Evolutionary conservation across 2,888 invertebrate genomes (phyloP), one percentile per base, ranked within the genome.

Genomic region (Aphidius colemani): DNA sequence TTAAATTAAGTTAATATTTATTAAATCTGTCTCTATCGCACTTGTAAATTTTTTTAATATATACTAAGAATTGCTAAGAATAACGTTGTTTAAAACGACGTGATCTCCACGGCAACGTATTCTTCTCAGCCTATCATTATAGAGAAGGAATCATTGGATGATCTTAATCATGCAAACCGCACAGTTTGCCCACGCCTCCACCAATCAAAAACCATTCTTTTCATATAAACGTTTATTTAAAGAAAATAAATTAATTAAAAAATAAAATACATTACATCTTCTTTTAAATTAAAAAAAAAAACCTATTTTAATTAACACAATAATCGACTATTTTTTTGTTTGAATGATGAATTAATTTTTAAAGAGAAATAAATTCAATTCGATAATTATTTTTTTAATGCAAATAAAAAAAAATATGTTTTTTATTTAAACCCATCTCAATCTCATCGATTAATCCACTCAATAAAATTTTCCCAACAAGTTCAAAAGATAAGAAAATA

Each of bases 141-240:
- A 81, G 79, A 80, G 81, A 81, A 81, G 80, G 77, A 81, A 81
- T 81, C 81, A 81, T 81, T 81, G 81, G 81, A 80, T 81, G 80
- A 79, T 81, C 81, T 81, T 80, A 81, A 81, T 81, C 80, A 80
- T 80, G 79, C 79, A 77, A 80, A 77, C 76, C 77, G 76, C 75
- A 78, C 78, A 74, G 74, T 76, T 75, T 75, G 75, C 72, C 71
- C 73, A 70, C 71, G 72, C 72, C 69, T 72, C 76, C 75, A 70
- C 81, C 81, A 81, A 81, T 81, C 77, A 75, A 72, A 67, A 74
- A 70, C 59, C 75, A 75, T 74, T 76, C 57, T 78, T 73, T 30
- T 30, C 5, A 30, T 30, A 30, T 5, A 30, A 30, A 30, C 30
- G 30, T 30, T 30, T 30, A 30, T 30, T 30, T 30, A 30, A 30